Percentiles rank a stretch among this genome's conserved stretches.
These are phyloP conservation scores for Casuarius casuarius DNA, from an alignment of 2,113 vertebrate species.

Conservation along the genomic window DNA sequence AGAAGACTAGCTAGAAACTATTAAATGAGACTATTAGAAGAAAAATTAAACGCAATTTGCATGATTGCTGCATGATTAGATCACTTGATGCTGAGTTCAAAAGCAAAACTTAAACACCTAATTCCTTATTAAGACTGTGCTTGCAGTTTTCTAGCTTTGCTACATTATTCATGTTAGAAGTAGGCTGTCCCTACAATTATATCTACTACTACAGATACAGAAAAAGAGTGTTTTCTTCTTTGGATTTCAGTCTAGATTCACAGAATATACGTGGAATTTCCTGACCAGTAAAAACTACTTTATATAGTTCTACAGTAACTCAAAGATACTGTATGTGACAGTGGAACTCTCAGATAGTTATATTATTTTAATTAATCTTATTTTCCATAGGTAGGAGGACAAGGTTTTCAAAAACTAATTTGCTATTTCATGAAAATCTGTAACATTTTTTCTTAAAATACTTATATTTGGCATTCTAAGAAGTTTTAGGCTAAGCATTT, in stretches of 20 bases:
- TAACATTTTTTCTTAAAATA: background rate
- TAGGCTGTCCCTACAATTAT: background rate
- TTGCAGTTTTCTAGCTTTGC: background rate
- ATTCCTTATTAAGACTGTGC: background rate
- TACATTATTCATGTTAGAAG: background rate
- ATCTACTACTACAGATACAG: background rate
- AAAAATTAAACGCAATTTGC: background rate
- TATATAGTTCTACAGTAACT: background rate
- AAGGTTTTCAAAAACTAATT: background rate
- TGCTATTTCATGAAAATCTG: background rate
- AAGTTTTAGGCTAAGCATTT: background rate
- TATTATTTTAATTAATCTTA: background rate
- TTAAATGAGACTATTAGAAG: background rate
- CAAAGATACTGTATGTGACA: background rate
- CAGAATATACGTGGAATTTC: background rate
- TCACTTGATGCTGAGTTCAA: background rate
- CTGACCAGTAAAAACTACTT: background rate
- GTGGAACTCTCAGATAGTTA: background rate
- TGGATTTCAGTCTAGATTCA: background rate
- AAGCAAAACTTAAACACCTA: background rate
- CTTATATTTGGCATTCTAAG: background rate
- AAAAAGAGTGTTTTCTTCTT: background rate
- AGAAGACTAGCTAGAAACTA: background rate
- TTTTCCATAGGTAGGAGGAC: background rate
- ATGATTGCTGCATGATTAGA: background rate